Evolutionary conservation across 2,888 invertebrate genomes (phyloP).

Genomic region (Barypeithes pellucidus): DNA sequence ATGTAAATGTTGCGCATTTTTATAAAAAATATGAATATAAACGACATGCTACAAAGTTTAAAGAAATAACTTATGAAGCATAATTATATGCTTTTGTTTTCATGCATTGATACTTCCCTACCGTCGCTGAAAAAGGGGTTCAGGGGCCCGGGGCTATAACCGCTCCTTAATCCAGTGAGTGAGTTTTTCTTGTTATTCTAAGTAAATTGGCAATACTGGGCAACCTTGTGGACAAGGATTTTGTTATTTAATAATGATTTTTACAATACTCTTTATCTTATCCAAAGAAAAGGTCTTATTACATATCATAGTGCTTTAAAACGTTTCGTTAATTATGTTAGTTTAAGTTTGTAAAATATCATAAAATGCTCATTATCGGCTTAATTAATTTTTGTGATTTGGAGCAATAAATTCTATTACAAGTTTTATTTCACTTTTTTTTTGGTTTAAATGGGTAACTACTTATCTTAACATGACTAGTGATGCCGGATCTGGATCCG

Average conservation of each 20-base stretch:
- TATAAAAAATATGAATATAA: no score
- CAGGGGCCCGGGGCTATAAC: no score
- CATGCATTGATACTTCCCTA: no score
- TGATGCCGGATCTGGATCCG: no score
- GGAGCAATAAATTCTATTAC: constrained; percentile 18
- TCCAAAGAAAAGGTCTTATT: constrained; percentile 1
- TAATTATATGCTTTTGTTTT: no score
- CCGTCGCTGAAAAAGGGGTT: no score
- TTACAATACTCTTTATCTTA: constrained; percentile 8
- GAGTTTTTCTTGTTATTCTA: constrained; percentile 17
- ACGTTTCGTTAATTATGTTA: constrained; percentile 10
- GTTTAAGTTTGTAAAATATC: constrained; percentile 16
- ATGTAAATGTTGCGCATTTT: no score
- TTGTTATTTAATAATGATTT: not conserved
- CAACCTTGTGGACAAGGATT: not conserved
- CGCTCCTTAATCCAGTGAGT: no score
- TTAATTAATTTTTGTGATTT: not conserved
- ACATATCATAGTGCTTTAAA: constrained; percentile 22
- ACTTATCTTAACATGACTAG: no score
- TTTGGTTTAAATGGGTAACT: not conserved
- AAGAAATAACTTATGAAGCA: no score
- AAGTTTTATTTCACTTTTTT: not conserved
- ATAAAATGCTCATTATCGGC: constrained; percentile 19
- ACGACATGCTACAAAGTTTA: no score
- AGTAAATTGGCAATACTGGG: constrained; percentile 16